phyloP scores from a whole-genome alignment of 2,888 invertebrate species.

The Blastobasis adustella region DNA sequence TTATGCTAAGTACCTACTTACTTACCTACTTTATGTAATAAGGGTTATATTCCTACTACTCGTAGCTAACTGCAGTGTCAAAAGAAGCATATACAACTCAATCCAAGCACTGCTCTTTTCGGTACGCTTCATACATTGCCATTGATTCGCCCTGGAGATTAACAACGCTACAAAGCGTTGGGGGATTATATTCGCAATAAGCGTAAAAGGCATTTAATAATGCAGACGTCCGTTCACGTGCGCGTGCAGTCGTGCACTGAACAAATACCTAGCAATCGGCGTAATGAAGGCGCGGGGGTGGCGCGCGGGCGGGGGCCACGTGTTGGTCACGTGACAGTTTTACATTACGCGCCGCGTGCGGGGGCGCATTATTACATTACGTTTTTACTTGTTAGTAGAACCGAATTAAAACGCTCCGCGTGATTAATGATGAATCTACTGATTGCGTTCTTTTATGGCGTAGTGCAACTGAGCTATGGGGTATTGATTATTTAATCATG shows the following conservation, averaged over 20 bases:
- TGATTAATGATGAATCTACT: no score
- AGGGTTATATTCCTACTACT: no score
- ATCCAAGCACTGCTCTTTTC: slow-evolving; percentile 35
- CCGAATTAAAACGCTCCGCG: no score
- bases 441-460: no score
- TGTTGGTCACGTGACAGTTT: slow-evolving; percentile 65
- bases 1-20: no score
- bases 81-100: slow-evolving; percentile 5
- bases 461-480: no score
- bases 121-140: slow-evolving; percentile 15
- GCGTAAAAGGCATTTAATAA: slow-evolving; percentile 75
- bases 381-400: slow-evolving; percentile 30
- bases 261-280: slow-evolving; percentile 66
- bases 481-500: no score
- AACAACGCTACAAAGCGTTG: slow-evolving; percentile 41
- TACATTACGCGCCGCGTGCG: slow-evolving; percentile 42
- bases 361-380: slow-evolving; percentile 46
- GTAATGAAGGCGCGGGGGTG: slow-evolving; percentile 55
- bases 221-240: slow-evolving; percentile 68
- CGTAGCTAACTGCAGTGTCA: no score
- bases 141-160: slow-evolving; percentile 38
- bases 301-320: slow-evolving; percentile 35
- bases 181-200: slow-evolving; percentile 64
- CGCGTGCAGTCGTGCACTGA: slow-evolving; percentile 44
- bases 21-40: no score